Evolutionary conservation across 2,888 invertebrate species (phyloP).

Genomic region (Eupithecia pulchellata): DNA sequence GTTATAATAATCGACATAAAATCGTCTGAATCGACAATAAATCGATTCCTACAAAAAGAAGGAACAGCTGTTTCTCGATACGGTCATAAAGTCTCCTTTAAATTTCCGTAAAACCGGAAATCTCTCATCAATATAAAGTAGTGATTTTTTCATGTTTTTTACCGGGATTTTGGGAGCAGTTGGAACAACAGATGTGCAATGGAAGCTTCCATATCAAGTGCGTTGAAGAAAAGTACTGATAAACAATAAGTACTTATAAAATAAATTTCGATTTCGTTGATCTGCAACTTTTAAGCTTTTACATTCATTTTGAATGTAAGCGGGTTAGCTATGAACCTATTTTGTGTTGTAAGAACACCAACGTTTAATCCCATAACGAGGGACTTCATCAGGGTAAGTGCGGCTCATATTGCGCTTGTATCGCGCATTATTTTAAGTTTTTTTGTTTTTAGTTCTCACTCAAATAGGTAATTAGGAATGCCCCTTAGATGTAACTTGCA

Average conservation of each 20-base stretch:
- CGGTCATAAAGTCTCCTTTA: slow-evolving; percentile 55
- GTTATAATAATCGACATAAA: slow-evolving; percentile 42
- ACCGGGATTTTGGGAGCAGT: slow-evolving; percentile 48
- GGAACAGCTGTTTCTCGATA: slow-evolving; percentile 55
- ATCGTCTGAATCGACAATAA: slow-evolving; percentile 51
- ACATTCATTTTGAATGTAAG: too few relatives aligned
- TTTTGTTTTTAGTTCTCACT: too few relatives aligned
- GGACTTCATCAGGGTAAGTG: too few relatives aligned
- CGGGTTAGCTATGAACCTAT: too few relatives aligned
- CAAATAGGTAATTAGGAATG: neutral
- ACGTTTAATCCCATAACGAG: too few relatives aligned
- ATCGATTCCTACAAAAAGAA: slow-evolving; percentile 53
- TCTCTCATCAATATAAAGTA: slow-evolving; percentile 52
- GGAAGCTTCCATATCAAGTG: slow-evolving; percentile 34
- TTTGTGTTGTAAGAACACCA: too few relatives aligned
- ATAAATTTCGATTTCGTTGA: neutral
- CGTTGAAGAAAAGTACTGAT: slow-evolving; percentile 21
- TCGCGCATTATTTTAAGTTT: too few relatives aligned
- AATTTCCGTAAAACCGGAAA: slow-evolving; percentile 54
- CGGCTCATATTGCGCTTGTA: too few relatives aligned
- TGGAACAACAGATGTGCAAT: slow-evolving; percentile 45
- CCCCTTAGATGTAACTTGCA: neutral
- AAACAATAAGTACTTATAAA: neutral
- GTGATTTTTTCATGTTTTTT: slow-evolving; percentile 49
- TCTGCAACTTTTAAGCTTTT: neutral